phyloP scores from a whole-genome alignment of 2,888 invertebrate species.

The Eucriotettix oculatus region DNA sequence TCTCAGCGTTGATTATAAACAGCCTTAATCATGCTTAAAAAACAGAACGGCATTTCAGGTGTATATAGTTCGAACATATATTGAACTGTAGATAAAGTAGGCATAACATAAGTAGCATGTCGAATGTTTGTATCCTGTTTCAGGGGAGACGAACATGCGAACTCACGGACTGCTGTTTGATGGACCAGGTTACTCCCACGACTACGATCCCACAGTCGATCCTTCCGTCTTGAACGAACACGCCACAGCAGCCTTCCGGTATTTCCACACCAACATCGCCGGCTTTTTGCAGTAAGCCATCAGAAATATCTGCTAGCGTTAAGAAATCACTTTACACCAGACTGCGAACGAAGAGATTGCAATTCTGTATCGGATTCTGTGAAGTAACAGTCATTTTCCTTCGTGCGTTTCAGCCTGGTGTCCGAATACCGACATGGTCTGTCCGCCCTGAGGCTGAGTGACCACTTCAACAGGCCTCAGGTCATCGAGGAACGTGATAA shows the following conservation, averaged over 20 bases:
- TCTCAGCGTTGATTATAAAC: no score
- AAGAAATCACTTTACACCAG: no score
- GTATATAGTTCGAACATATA: no score
- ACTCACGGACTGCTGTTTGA: slow-evolving; percentile 45
- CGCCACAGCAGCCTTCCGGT: slow-evolving; percentile 54
- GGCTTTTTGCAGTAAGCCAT: slow-evolving; percentile 47
- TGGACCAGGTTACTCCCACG: slow-evolving; percentile 41
- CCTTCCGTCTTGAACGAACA: slow-evolving; percentile 51
- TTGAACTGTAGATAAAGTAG: no score
- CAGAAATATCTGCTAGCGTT: no score
- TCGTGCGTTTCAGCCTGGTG: slow-evolving; percentile 31
- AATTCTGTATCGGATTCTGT: no score
- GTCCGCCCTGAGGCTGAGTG: slow-evolving; percentile 46
- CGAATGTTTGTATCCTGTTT: not conserved
- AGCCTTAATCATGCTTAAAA: no score
- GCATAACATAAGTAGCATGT: no score
- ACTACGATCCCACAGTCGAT: slow-evolving; percentile 46
- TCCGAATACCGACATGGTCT: slow-evolving; percentile 35
- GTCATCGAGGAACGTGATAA: slow-evolving; percentile 44
- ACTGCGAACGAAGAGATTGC: no score
- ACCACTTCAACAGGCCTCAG: slow-evolving; percentile 51
- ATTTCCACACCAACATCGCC: slow-evolving; percentile 53
- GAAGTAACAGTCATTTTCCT: no score
- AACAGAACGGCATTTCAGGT: no score
- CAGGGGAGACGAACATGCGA: slow-evolving; percentile 41